Evolutionary conservation across 1,140 invertebrate species (phyloP).

Genomic region (Parasteatoda tepidariorum): DNA sequence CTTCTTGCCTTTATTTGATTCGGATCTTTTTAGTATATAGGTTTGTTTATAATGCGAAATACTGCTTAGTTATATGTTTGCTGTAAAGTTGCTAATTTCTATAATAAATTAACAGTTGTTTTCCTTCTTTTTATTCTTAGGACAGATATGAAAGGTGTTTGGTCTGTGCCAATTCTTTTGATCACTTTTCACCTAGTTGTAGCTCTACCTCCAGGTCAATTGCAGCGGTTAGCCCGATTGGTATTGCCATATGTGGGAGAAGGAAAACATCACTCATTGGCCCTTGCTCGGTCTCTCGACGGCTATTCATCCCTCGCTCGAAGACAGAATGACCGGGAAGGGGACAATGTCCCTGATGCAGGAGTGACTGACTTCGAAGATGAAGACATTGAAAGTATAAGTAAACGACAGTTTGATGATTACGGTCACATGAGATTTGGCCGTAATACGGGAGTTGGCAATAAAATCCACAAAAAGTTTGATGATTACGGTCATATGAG

Average conservation of each 20-base stretch:
- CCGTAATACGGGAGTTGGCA: conserved; percentile 69
- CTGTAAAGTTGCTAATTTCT: not conserved
- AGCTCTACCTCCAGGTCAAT: not conserved
- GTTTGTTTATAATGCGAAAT: no score
- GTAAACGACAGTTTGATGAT: conserved; percentile 74
- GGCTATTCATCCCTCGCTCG: not conserved
- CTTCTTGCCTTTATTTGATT: no score
- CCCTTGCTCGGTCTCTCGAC: conserved; percentile 37
- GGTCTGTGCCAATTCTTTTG: not conserved
- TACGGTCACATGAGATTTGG: conserved; percentile 76
- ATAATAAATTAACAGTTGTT: not conserved
- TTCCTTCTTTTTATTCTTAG: not conserved
- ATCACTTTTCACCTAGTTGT: not conserved
- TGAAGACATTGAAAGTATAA: conserved; percentile 69
- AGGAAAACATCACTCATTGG: not conserved
- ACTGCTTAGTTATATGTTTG: no score
- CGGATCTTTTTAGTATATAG: no score
- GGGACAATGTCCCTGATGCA: conserved; percentile 63
- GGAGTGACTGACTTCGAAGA: conserved; percentile 72
- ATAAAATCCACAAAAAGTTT: conserved; percentile 67
- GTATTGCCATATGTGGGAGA: conserved; percentile 4
- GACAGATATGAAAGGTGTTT: conserved; percentile 12
- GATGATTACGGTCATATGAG: conserved; percentile 79
- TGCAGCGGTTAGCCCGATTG: conserved; percentile 33
- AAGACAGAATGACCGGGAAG: not conserved